A percentile compares a stretch with the other conserved stretches of the same genome.
phyloP scores from a whole-genome alignment of 2,113 vertebrate genomes.

The Tautogolabrus adspersus region DNA sequence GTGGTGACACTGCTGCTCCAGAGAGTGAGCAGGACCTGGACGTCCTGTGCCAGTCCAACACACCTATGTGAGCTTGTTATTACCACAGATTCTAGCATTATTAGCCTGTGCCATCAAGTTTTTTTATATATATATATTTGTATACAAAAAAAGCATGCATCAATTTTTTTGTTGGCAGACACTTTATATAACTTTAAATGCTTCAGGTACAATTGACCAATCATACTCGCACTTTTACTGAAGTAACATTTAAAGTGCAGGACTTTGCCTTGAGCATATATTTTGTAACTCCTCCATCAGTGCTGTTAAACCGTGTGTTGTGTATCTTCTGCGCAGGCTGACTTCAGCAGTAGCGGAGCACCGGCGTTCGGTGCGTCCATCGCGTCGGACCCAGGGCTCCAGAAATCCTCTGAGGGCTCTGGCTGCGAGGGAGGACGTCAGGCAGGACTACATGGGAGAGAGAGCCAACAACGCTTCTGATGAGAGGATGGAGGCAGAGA shows the following conservation, averaged over 20 bases:
- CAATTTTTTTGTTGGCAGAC: too few relatives aligned
- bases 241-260: background rate
- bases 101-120: background rate
- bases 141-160: too few relatives aligned
- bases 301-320: background rate
- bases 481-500: slow-evolving; percentile 73
- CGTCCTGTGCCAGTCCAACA: slow-evolving; percentile 79
- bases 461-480: slow-evolving; percentile 53
- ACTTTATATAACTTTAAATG: too few relatives aligned
- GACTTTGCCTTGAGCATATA: too few relatives aligned
- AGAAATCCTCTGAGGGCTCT: slow-evolving; percentile 86
- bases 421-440: slow-evolving; percentile 83
- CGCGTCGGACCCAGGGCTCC: slow-evolving; percentile 83
- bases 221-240: background rate
- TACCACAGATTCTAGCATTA: slow-evolving; percentile 7
- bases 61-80: slow-evolving; percentile 76
- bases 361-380: slow-evolving; percentile 82
- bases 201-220: too few relatives aligned
- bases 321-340: slow-evolving; percentile 68
- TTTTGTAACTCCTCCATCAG: background rate
- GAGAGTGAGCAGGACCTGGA: slow-evolving; percentile 77
- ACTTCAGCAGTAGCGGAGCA: slow-evolving; percentile 84
- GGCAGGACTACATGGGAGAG: slow-evolving; percentile 83
- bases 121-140: too few relatives aligned
- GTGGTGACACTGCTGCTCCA: slow-evolving; percentile 30